Evolutionary conservation across 1,140 invertebrate species (phyloP), one percentile per base, ranked within the genome.

Genomic region (Leptopilina boulardi): DNA sequence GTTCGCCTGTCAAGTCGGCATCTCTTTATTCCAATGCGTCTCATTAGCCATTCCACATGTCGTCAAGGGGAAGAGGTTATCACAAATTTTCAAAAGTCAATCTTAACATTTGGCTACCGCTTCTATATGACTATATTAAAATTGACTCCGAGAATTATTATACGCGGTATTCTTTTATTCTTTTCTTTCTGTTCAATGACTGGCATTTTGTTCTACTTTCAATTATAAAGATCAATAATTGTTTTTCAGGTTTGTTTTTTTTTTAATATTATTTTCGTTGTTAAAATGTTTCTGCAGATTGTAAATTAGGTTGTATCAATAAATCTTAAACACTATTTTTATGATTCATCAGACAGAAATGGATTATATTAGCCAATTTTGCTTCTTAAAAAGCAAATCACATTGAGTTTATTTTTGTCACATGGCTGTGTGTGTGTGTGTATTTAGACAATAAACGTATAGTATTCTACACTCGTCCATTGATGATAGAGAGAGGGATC

Each of bases 81-180:
- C 56, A 66, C 11, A 10, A 66, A 26, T 30, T 26, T 66, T 15
- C 30, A 66, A 66, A 66, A 66, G 11, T 66, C 13, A 26, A 66
- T 66, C 23, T 66, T 34, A 66, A 2, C 23, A 66, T 30, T 30
- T 26, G 56, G 56, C 56, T 56, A 56, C 54, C 21, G 51, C 51
- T 54, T 1, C n/a, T n/a, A n/a, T n/a, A n/a, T n/a, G 51, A 19
- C 51, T 56, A 56, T 56, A 56, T 21, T 21, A 56, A 23, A 19
- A 56, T 18, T 54, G n/a, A 54, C 19, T 18, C 2, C 15, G 51
- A 54, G 18, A 54, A 54, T 54, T 54, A 54, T 54, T 15, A 54
- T 54, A 18, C 6, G 9, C n/a, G n/a, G n/a, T n/a, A n/a, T n/a
- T n/a, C n/a, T n/a, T n/a, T n/a, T n/a, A n/a, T n/a, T n/a, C n/a